Conservation (phyloP, 2,113 vertebrate species). For the Phainopepla nitens region DNA sequence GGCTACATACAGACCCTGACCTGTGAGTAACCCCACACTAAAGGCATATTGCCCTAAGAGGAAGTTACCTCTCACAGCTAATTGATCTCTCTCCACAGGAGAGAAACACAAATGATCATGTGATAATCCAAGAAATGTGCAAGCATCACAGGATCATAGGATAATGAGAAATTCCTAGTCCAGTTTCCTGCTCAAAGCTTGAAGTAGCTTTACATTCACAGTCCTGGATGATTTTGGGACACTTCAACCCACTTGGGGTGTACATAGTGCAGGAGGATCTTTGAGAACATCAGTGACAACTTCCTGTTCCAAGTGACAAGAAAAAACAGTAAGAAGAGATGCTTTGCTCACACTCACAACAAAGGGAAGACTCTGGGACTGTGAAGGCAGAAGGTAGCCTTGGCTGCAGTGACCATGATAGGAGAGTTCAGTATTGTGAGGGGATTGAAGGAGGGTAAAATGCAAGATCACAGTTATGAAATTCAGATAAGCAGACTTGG, state of each 20-base stretch:
- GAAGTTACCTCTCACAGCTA: background rate
- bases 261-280: background rate
- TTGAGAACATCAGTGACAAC: background rate
- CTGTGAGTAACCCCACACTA: background rate
- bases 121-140: background rate
- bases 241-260: background rate
- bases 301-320: background rate
- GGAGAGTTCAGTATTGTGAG: background rate
- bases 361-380: background rate
- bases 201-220: background rate
- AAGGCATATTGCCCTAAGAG: background rate
- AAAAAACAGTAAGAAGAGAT: background rate
- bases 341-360: background rate
- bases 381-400: background rate
- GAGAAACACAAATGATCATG: background rate
- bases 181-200: background rate
- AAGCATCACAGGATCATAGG: background rate
- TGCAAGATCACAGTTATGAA: background rate
- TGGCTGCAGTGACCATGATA: background rate
- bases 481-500: background rate
- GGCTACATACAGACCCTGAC: background rate
- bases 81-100: background rate
- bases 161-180: background rate
- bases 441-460: background rate
- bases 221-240: background rate